Evolutionary conservation across 2,888 invertebrate genomes (phyloP), one percentile per base, ranked within the genome.

Genomic region (Atherix ibis): DNA sequence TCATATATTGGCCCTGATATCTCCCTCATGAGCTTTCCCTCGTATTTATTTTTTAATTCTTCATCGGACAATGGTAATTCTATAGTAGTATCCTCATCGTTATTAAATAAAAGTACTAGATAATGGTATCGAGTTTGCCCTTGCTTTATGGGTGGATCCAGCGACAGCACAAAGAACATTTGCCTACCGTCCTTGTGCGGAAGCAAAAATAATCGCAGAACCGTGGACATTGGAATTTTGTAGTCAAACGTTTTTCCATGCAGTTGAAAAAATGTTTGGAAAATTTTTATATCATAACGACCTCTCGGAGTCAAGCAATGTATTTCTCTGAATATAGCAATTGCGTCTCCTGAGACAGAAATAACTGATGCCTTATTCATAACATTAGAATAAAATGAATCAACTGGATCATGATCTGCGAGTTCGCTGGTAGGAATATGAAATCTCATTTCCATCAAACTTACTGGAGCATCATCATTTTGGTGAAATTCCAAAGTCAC

Each of bases 181-280:
- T 97, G 97, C 2, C 97, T 67, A n/a, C 80, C 83, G 58, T 98
- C 97, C 55, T 91, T 92, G 56, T 99, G 97, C 0, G 97, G 97
- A 33, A 99, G 64, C 19, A 97, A 66, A 56, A 98, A 98, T 12
- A 98, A 63, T 5, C 98, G 74, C 12, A 95, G 66, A 4, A 99
- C 94, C 0, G 95, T 94, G 1, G 88, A 87, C 76, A 92, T 87
- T 0, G 97, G 95, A 47, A 98, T 97, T 65, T 99, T 98, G 68
- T 98, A 99, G 65, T 98, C 98, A 54, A 95, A 98, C 0, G 98
- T 97, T 71, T 98, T 99, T 51, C 92, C 92, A 53, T 91, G 91
- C 39, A 92, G 71, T 63, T 91, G 88, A 48, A 92, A 77, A 58
- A 89, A 89, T 1, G 83, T 71, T 32, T 82, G 80, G 54, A 83